phyloP scores from a whole-genome alignment of 2,113 vertebrate species.

The Cnemophilus loriae region DNA sequence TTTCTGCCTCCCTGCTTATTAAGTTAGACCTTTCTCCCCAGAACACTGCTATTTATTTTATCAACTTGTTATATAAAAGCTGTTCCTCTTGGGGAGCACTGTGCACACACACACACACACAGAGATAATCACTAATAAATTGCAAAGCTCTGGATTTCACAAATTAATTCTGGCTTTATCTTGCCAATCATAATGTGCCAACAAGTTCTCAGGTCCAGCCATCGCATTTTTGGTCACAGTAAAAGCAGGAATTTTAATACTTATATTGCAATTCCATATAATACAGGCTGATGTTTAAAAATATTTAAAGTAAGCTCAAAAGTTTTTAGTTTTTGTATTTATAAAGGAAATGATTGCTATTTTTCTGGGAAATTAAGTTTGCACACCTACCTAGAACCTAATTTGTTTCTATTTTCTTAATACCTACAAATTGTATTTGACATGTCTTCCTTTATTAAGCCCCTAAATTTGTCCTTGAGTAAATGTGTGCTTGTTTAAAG shows the following conservation, averaged over 20 bases:
- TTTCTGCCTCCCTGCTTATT: background rate
- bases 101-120: background rate
- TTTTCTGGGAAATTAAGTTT: conserved; percentile 46
- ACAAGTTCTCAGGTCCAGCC: background rate
- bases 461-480: conserved; percentile 48
- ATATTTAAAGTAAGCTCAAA: conserved; percentile 6
- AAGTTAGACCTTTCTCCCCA: background rate
- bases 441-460: conserved; percentile 46
- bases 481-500: conserved; percentile 38
- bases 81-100: background rate
- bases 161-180: conserved; percentile 4
- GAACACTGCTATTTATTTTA: background rate
- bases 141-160: background rate
- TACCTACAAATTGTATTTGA: conserved; percentile 39
- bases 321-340: conserved; percentile 36
- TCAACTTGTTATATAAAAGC: background rate
- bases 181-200: background rate
- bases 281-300: conserved; percentile 39
- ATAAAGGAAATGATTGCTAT: background rate
- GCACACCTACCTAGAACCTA: background rate
- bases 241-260: conserved; percentile 11
- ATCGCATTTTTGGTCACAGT: background rate
- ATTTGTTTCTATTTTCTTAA: conserved; percentile 27
- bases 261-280: background rate
- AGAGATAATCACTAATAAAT: background rate